Conservation (phyloP, 1,140 invertebrate species). For the Drosophila sturtevanti region DNA sequence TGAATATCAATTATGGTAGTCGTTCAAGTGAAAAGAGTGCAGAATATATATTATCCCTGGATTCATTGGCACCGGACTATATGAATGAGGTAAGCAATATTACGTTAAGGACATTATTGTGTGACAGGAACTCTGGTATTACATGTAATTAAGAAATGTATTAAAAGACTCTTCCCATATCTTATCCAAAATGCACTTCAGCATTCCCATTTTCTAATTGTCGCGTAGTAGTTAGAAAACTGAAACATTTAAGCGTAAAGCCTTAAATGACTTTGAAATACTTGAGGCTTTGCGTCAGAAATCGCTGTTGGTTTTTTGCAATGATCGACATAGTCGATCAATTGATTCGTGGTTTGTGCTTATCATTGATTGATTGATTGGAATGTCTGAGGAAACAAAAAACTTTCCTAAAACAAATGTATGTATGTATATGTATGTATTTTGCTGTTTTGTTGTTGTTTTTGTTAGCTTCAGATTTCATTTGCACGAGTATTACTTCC, state of each 20-base stretch:
- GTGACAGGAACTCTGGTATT: slow-evolving; percentile 1
- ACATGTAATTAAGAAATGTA: background rate
- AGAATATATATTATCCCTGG: slow-evolving; percentile 84
- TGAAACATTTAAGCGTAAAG: background rate
- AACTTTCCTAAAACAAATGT: slow-evolving; percentile 72
- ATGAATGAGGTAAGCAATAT: slow-evolving; percentile 84
- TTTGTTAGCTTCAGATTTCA: background rate
- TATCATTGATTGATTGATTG: slow-evolving; percentile 70
- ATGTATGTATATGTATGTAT: slow-evolving; percentile 24
- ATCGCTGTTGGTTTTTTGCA: slow-evolving; percentile 8
- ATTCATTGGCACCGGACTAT: slow-evolving; percentile 83
- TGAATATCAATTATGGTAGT: slow-evolving; percentile 84
- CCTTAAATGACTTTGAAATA: slow-evolving; percentile 59
- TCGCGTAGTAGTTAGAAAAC: slow-evolving; percentile 46
- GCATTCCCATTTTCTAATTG: slow-evolving; percentile 31
- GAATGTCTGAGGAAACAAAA: slow-evolving; percentile 44
- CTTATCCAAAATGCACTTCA: slow-evolving; percentile 69
- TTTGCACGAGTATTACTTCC: slow-evolving; percentile 53
- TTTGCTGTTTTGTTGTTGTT: background rate
- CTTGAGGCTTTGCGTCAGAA: slow-evolving; percentile 61
- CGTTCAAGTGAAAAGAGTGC: slow-evolving; percentile 83
- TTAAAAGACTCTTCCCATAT: slow-evolving; percentile 33
- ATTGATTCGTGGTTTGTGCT: slow-evolving; percentile 33
- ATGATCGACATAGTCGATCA: slow-evolving; percentile 16
- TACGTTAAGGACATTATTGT: slow-evolving; percentile 1